Evolutionary conservation across 2,113 vertebrate genomes (phyloP), one percentile per base, ranked within the genome.

Genomic region (Anser cygnoides): DNA sequence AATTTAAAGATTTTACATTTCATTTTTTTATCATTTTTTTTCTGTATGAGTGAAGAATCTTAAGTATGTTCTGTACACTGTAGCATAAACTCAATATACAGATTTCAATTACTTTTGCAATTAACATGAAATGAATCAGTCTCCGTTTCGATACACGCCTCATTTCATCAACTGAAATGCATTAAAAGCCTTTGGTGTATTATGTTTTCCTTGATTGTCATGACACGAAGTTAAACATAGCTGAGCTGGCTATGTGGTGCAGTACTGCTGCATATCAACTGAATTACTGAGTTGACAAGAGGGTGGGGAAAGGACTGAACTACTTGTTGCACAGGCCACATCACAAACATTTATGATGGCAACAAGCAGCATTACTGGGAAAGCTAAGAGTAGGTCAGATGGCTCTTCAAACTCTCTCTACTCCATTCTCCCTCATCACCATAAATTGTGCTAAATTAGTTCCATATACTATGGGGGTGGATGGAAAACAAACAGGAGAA

Each of bases 101-200:
- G 59, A 87, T 65, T 93, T 71, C 49, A 81, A 93, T 76, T 81
- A 74, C 7, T 80, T 89, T 21, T 58, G 17, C 19, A 93, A 91
- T 74, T 78, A 84, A 91, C 11, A 28, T 33, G 5, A 77, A 93
- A 84, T n/a, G 2, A 90, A 5, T 49, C 8, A 4, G 4, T 82
- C 89, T 77, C 46, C 76, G 58, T 87, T 88, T 72, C 31, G 59
- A 62, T 13, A 46, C 14, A 84, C 37, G 91, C 10, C 14, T 73
- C 54, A 54, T 33, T 52, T 81, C 55, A 62, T 49, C 23, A 87
- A 29, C 35, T 18, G 62, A 79, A 80, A 67, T 20, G 26, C 29
- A 33, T 43, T 49, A 73, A 70, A 92, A 76, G 43, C 25, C 10
- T 52, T 65, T 16, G 5, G 20, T 5, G 3, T 41, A 10, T 33